Conservation (phyloP, 64 coral and sea anemone genomes). For the Montipora efflorescens region DNA sequence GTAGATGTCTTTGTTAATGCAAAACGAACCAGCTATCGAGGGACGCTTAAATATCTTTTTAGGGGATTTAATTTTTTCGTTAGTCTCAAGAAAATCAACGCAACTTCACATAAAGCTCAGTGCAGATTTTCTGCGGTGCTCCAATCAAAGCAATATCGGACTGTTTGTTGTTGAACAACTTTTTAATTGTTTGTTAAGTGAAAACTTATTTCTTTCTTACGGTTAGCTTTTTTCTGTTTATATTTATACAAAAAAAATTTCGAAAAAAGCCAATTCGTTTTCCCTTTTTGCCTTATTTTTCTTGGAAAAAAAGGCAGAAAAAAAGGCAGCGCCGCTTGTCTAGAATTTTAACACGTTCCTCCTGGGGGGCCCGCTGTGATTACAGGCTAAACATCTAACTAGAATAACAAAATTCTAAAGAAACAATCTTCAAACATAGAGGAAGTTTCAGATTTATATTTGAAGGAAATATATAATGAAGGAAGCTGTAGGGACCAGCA, state of each 20-base stretch:
- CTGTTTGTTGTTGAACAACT: too few species aligned
- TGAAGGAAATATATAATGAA: background rate
- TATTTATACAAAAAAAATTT: too few species aligned
- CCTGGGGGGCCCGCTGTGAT: background rate
- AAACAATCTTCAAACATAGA: background rate
- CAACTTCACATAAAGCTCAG: background rate
- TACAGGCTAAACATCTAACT: background rate
- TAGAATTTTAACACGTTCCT: background rate
- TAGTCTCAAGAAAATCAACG: background rate
- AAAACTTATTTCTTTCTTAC: too few species aligned
- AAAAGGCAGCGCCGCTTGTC: conserved; percentile 41
- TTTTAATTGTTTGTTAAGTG: too few species aligned
- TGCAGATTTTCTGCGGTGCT: background rate
- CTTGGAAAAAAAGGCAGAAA: background rate
- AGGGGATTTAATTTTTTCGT: background rate
- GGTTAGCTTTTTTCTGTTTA: too few species aligned
- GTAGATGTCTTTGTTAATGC: background rate
- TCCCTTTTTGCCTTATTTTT: background rate
- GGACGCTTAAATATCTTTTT: background rate
- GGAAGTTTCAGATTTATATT: background rate
- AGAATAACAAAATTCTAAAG: background rate
- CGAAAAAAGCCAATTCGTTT: background rate
- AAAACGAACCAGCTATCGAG: background rate
- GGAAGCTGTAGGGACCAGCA: background rate
- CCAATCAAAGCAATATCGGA: background rate